Base-by-base conservation (phyloP, 2,113 vertebrate species). In the Atrichornis clamosus region DNA sequence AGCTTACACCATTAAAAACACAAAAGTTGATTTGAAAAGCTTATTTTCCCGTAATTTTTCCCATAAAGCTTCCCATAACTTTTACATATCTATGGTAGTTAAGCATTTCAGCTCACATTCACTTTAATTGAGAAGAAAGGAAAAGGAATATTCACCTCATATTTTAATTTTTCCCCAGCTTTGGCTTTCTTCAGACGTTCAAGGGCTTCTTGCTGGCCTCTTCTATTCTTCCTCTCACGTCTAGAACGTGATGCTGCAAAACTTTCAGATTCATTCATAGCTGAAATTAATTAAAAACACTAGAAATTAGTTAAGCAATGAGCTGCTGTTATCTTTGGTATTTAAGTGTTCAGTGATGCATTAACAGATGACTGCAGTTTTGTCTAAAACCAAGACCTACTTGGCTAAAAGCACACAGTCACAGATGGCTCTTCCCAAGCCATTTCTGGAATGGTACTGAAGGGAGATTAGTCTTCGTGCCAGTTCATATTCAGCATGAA, bases 151-250 rank as follows among this genome's bases (percentile, higher is more conserved):
- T 97, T 98, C 95, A 99, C 99, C 98, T 99, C 98, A 68, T 99
- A 99, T 98, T 99, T 99, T 89, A 99, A 95, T 97, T 99, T 99
- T 98, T 99, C 98, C 5, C 99, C 99, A 75, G 96, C 98, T 97
- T 99, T 99, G 77, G 98, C 98, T 96, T 98, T 99, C 97, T 98
- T 99, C 83, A 99, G 96, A 95, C 98, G 98, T 95, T 99, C 99
- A 92, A 99, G 97, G 4, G 99, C 99, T 72, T 98, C 98, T 90
- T 99, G 99, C 75, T 98, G 99, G 16, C 99, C 99, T 92, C 97
- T 98, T 95, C 98, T 99, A 81, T 98, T 98, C 86, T 97, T 99
- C 89, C 98, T 99, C 97, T 99, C 99, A 58, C 99, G 98, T 56
- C 98, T 98, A 77, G 99, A 99, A 84, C 99, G 98, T 39, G 99